Conservation (phyloP, 2,113 vertebrate species). For the Hiodon tergisus region DNA sequence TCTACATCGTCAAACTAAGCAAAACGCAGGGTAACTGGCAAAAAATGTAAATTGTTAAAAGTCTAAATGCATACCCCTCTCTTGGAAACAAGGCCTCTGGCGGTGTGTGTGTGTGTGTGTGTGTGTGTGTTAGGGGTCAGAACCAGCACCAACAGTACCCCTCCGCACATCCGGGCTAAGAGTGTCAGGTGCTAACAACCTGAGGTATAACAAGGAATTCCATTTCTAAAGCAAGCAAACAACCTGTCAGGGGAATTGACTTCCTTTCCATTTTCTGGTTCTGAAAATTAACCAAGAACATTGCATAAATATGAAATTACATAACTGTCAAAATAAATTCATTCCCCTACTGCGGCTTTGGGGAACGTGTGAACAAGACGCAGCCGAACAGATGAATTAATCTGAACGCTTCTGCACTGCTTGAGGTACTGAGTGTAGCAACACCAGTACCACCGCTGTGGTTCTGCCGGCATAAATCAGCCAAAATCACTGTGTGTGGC, state of each 20-base stretch:
- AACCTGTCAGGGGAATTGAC: slow-evolving; percentile 1
- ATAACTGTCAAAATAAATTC: slow-evolving; percentile 11
- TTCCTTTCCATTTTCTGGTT: not conserved
- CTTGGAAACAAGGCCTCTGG: too few species aligned
- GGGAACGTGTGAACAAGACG: slow-evolving; percentile 2
- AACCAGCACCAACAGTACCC: not conserved
- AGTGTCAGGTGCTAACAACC: slow-evolving; percentile 5
- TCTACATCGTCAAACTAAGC: too few species aligned
- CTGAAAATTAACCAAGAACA: slow-evolving; percentile 8
- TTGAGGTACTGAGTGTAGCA: too few species aligned
- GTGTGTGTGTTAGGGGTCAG: too few species aligned
- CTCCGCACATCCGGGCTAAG: not conserved
- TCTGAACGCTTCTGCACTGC: not conserved
- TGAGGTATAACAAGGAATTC: not conserved
- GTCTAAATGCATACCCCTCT: too few species aligned
- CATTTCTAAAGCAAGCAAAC: not conserved
- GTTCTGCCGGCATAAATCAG: too few species aligned
- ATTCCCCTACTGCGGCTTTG: not conserved
- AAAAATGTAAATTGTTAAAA: too few species aligned
- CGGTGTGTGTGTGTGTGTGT: too few species aligned
- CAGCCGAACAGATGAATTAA: not conserved
- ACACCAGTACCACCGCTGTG: too few species aligned
- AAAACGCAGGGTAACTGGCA: too few species aligned
- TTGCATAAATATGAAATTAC: slow-evolving; percentile 2
- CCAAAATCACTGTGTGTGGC: too few species aligned